Evolutionary conservation across 2,888 invertebrate species (phyloP).

Genomic region (Neoitamus cyanurus): DNA sequence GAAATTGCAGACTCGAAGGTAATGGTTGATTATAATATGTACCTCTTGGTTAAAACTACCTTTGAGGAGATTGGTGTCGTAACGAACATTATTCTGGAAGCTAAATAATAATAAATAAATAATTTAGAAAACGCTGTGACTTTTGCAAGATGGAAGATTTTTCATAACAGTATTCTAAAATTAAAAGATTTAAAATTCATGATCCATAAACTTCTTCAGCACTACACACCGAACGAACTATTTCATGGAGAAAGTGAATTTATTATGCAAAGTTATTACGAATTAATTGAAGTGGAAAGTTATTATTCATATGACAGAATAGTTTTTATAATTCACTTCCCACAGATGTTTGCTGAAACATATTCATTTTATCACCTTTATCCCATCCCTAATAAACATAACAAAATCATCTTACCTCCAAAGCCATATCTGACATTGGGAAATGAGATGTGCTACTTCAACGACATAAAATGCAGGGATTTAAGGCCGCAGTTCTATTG

Average conservation of each 20-base stretch:
- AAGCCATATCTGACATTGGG: background rate
- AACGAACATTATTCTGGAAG: background rate
- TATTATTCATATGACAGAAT: conserved; percentile 38
- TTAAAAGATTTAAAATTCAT: conserved; percentile 39
- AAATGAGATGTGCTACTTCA: background rate
- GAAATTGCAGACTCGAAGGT: background rate
- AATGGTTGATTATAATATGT: background rate
- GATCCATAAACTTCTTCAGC: background rate
- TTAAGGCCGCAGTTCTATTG: background rate
- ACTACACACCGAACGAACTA: conserved; percentile 3
- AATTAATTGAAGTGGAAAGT: conserved; percentile 18
- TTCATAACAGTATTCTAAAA: conserved; percentile 39
- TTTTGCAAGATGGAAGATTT: conserved; percentile 37
- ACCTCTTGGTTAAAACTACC: background rate
- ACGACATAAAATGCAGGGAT: background rate
- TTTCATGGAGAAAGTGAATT: background rate
- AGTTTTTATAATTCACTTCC: conserved; percentile 6
- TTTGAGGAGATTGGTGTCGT: background rate
- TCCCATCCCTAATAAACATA: background rate
- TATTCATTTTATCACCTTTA: conserved; percentile 33
- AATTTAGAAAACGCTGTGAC: conserved; percentile 41
- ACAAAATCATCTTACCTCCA: background rate
- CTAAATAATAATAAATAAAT: no score
- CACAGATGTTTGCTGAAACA: background rate
- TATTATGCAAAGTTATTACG: conserved; percentile 4